Evolutionary conservation across 2,888 invertebrate genomes (phyloP), one percentile per base, ranked within the genome.

Genomic region (Monoplex corrugatus): DNA sequence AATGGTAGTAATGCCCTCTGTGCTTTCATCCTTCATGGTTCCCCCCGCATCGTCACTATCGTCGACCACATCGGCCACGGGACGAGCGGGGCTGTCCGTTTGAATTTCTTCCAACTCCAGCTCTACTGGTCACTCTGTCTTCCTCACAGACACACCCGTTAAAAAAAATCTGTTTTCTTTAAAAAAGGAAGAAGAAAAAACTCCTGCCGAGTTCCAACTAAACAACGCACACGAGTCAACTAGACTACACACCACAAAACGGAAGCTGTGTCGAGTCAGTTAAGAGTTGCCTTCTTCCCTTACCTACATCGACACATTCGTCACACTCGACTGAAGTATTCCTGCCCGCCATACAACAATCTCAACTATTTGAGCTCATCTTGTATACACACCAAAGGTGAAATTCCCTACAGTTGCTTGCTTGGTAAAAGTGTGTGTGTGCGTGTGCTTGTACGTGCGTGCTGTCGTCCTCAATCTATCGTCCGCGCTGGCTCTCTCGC

Each of bases 1-100:
- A 38, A 40, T 75, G 19, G 88, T 87, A 40, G 80, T 63, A 43
- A 43, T 40, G 57, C 82, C 57, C 40, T 8, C 78, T 35, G 35
- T 35, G 80, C 43, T 83, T 19, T n/a, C 85, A 44, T 13, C 87
- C 63, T 57, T 38, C 85, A 28, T 43, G 78, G 75, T 57, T 68
- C 43, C 44, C 87, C 87, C 86, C 40, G 89, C 88, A 44, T 89
- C 89, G 87, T 89, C 89, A 40, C 44, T 63, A 72, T 72, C 80
- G 43, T 80, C 86, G 40, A n/a, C 78, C 78, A 28, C 78, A 16
- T 23, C 72, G 80, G 40, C 40, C 16, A 63, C n/a, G 45, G 89
- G 63, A 86, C 86, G 57, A 86, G 72, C 50, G 86, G 86, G 63
- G 86, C 45, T 13, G 78, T 83, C 38, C 43, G 72, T n/a, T 35